Base-by-base conservation (phyloP, 1,140 invertebrate genomes). In the Tetramorium simillimum region DNA sequence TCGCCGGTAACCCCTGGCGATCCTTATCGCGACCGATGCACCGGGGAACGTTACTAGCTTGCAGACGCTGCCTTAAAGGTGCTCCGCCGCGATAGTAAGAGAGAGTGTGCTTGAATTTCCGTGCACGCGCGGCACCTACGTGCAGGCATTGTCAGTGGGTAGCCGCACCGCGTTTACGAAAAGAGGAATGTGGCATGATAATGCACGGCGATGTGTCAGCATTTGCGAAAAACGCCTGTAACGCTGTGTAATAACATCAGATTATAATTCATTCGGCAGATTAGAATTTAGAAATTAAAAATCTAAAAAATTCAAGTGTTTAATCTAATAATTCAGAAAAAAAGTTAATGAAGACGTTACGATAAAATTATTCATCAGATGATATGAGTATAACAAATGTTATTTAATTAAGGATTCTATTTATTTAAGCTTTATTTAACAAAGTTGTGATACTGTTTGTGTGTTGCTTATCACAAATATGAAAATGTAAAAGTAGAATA, bases 11-110 rank as follows among this genome's bases (percentile, higher is more conserved):
- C 43, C 40, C 24, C 16, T 21, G 85, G 60, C 88, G 78, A 85
- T 87, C 60, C 65, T 86, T 86, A 90, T 89, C 86, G 28, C 33
- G 28, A 2, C 18, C 56, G 46, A 73, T 77, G 73, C 70, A 56
- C n/a, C 80, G 51, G 14, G 14, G 7, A 33, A 65, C 21, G 43
- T 56, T 49, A n/a, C 18, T 75, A 53, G 80, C 49, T 46, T 33
- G 37, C 67, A 60, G 24, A 60, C 46, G 40, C 40, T 49, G 43
- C 53, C 56, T 84, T 84, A 73, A 62, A 84, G 80, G 40, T 84
- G 53, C 56, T 6, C 46, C 28, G 18, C 3, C 28, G 80, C 14
- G 56, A 24, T 46, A 37, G 69, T 14, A 16, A 49, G 80, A 46
- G 51, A 40, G 33, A 49, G 37, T 0, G 53, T 16, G 53, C 40